A percentile compares a stretch with the other conserved stretches of the same genome.
Evolutionary conservation across 2,888 invertebrate species (phyloP).

Genomic region (Argyresthia albistria): DNA sequence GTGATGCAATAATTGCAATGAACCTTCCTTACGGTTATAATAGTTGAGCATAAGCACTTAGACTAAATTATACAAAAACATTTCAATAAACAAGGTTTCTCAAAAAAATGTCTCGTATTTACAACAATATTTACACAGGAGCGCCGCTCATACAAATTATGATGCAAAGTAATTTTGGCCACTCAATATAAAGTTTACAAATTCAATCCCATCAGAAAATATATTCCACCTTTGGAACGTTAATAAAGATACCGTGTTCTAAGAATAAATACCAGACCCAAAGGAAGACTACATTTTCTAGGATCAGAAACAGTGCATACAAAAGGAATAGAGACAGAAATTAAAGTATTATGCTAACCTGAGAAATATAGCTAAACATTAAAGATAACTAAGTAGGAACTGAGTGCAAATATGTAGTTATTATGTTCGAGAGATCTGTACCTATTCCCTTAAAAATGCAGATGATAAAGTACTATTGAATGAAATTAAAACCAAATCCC

Average conservation of each 20-base stretch:
- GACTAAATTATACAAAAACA: conserved; percentile 45
- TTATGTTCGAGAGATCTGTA: conserved; percentile 52
- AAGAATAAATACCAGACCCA: conserved; percentile 13
- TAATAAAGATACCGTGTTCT: neutral
- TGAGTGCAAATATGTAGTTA: conserved; percentile 51
- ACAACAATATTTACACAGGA: conserved; percentile 63
- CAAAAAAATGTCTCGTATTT: conserved; percentile 56
- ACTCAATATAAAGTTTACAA: conserved; percentile 23
- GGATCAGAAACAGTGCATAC: conserved; percentile 16
- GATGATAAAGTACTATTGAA: conserved; percentile 29
- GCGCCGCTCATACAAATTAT: conserved; percentile 28
- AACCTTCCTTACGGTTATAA: conserved; percentile 39
- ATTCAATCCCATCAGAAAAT: conserved; percentile 28
- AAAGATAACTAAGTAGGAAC: conserved; percentile 63
- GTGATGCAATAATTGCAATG: neutral
- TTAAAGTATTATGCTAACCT: conserved; percentile 20
- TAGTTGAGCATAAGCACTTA: conserved; percentile 69
- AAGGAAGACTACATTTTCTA: conserved; percentile 55
- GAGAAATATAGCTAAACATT: conserved; percentile 50
- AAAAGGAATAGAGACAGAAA: conserved; percentile 10
- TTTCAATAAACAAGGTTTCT: conserved; percentile 36
- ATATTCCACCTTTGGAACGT: conserved; percentile 29
- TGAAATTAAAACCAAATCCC: neutral
- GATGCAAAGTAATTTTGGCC: conserved; percentile 48
- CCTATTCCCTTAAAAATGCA: conserved; percentile 50